These are phyloP conservation scores for Pogonocichla stellata DNA, from an alignment of 2,113 vertebrate genomes.

Conservation along the genomic window DNA sequence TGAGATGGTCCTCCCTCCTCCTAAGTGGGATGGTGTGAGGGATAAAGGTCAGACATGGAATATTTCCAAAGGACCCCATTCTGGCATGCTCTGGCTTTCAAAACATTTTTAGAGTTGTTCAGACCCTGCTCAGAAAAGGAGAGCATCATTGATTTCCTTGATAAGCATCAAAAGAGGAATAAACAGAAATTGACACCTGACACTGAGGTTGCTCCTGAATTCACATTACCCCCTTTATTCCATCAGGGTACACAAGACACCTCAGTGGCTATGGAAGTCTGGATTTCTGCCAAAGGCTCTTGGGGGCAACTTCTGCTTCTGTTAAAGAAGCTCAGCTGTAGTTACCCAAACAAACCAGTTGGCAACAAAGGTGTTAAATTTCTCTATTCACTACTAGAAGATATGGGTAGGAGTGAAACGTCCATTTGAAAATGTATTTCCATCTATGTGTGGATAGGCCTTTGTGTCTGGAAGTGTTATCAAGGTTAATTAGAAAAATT, in stretches of 20 bases:
- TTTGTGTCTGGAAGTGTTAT: conserved; percentile 71
- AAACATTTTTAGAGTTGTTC: background rate
- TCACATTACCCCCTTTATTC: background rate
- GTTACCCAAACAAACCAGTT: background rate
- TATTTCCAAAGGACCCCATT: background rate
- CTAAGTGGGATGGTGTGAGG: background rate
- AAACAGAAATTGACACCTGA: background rate
- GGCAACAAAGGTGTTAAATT: conserved; percentile 33
- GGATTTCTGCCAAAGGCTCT: background rate
- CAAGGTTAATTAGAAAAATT: conserved; percentile 97
- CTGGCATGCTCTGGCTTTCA: background rate
- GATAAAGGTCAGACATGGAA: background rate
- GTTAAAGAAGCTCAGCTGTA: background rate
- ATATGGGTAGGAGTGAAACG: background rate
- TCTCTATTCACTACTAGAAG: background rate
- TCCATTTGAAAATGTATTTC: conserved; percentile 39
- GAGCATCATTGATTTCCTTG: background rate
- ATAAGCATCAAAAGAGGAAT: background rate
- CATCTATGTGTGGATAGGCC: background rate
- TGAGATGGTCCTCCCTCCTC: background rate
- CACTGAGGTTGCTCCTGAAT: background rate
- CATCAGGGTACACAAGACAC: fast-evolving
- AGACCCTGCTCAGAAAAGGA: background rate
- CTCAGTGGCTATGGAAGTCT: fast-evolving
- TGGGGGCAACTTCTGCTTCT: background rate